Conservation (phyloP, 2,797 vertebrate genomes). For the Melanotaenia pygmaea region DNA sequence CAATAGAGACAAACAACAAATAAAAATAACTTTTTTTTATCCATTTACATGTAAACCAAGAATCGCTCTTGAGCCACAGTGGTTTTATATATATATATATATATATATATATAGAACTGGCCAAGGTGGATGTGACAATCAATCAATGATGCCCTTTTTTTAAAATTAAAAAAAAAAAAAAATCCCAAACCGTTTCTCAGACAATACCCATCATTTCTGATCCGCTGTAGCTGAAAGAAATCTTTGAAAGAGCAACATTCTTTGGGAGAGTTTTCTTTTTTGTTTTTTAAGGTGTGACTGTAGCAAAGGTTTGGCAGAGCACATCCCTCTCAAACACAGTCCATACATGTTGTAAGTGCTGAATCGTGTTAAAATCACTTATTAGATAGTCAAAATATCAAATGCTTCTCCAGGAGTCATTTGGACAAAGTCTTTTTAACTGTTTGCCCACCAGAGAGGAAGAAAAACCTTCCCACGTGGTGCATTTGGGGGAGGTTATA, state of each 20-base stretch:
- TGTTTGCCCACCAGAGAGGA: constrained; percentile 65
- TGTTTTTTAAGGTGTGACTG: constrained; percentile 57
- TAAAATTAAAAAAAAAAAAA: not conserved
- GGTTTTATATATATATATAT: constrained; percentile 70
- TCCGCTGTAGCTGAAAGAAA: constrained; percentile 33
- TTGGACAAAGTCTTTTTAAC: constrained; percentile 71
- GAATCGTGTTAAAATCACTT: constrained; percentile 84
- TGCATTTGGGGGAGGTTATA: constrained; percentile 52
- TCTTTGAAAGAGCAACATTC: constrained; percentile 77
- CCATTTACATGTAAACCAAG: constrained; percentile 85
- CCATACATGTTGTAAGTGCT: constrained; percentile 84
- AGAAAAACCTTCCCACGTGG: constrained; percentile 50
- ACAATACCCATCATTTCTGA: constrained; percentile 34
- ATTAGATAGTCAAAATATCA: constrained; percentile 83
- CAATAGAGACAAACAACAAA: constrained; percentile 84
- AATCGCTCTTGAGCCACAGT: constrained; percentile 86
- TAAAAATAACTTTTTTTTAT: constrained; percentile 75
- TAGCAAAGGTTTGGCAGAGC: constrained; percentile 76
- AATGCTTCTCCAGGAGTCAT: constrained; percentile 72
- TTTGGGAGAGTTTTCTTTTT: constrained; percentile 73
- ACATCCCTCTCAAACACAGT: constrained; percentile 86
- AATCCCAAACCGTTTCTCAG: constrained; percentile 42
- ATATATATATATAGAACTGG: constrained; percentile 74
- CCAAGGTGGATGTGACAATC: constrained; percentile 82
- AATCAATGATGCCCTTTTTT: constrained; percentile 71